A percentile compares a stretch with the other conserved stretches of the same genome.
phyloP scores from a whole-genome alignment of 2,113 vertebrate genomes.

The Melozone crissalis region DNA sequence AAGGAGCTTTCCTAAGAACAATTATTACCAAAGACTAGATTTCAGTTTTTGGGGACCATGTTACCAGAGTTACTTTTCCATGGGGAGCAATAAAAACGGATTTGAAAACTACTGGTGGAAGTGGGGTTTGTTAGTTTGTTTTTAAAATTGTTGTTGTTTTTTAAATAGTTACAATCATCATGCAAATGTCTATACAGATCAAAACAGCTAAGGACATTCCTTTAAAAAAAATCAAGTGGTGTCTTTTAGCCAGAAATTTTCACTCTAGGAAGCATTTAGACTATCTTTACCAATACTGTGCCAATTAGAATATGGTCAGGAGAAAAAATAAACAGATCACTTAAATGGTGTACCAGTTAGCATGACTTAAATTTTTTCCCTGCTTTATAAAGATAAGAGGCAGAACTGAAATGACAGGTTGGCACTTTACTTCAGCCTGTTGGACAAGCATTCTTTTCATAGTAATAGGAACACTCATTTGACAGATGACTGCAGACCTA shows the following conservation, averaged over 20 bases:
- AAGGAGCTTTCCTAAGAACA: neutral
- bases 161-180: neutral
- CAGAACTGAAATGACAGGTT: neutral
- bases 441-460: neutral
- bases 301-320: neutral
- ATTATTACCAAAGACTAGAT: neutral
- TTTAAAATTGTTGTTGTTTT: neutral
- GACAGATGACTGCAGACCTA: neutral
- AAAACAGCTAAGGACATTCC: neutral
- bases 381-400: neutral
- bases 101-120: neutral
- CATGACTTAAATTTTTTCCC: neutral
- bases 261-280: neutral
- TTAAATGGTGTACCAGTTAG: fast-evolving
- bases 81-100: neutral
- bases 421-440: neutral
- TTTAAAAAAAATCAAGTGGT: neutral
- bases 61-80: neutral
- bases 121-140: neutral
- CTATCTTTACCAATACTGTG: neutral
- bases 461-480: neutral
- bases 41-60: neutral
- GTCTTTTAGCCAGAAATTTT: neutral
- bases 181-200: neutral
- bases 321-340: neutral